Evolutionary conservation across 2,113 vertebrate genomes (phyloP).

Genomic region (Sporophila hypoxantha): DNA sequence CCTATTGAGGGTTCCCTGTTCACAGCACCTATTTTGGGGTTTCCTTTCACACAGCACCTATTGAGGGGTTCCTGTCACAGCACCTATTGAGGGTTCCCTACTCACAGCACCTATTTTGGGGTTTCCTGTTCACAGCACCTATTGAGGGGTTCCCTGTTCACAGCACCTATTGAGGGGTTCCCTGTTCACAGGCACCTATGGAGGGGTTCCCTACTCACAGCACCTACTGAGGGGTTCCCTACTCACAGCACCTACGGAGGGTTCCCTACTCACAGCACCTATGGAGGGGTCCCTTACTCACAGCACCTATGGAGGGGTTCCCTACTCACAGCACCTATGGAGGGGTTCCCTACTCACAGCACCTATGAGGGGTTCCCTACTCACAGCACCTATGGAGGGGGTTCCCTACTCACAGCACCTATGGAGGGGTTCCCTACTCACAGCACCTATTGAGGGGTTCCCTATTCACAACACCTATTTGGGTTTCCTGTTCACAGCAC

Average conservation of each 20-base stretch:
- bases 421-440: background rate
- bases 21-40: background rate
- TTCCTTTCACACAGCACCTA: background rate
- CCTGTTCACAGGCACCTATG: no score
- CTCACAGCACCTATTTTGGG: rapidly evolving
- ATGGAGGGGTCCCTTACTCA: background rate
- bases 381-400: background rate
- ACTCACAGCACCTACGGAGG: background rate
- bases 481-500: background rate
- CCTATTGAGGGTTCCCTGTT: background rate
- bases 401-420: background rate
- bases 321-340: background rate
- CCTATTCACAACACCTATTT: rapidly evolving
- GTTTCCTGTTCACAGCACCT: rapidly evolving
- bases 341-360: background rate
- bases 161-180: no score
- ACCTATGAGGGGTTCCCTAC: background rate
- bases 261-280: background rate
- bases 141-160: background rate
- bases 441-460: background rate
- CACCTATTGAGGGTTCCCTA: background rate
- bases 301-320: rapidly evolving
- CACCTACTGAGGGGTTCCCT: no score
- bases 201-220: background rate
- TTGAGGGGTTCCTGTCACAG: background rate